Base-by-base conservation (phyloP, 2,888 invertebrate genomes). In the Scaptomyza cyrtandrae region DNA sequence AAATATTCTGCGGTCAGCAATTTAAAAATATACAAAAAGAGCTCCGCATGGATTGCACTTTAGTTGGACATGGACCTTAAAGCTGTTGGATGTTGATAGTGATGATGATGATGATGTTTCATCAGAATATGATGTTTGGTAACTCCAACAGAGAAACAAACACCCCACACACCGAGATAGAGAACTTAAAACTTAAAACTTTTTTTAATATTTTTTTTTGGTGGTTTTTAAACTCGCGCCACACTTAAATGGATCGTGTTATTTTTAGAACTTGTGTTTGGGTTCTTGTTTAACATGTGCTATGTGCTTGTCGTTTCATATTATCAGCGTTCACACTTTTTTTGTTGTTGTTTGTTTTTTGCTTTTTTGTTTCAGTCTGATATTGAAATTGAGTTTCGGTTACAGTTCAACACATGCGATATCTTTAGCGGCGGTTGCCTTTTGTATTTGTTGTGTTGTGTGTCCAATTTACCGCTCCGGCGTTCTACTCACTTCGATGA, bases 401-500 rank as follows among this genome's bases (percentile, higher is more conserved):
- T 72, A 64, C 64, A 62, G 64, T 62, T 72, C 54, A 46, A 56
- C 62, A 53, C 52, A 57, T 61, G 70, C 69, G 70, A 56, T 70
- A 41, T 76, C 61, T 73, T 75, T n/a, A 59, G 57, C 63, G 75
- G 62, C 74, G 66, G 80, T 49, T 65, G 63, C 48, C 49, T 74
- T 72, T 64, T 77, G 37, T 50, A 52, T 41, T 54, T 80, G n/a
- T 5, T 9, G 35, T 33, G 14, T 29, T 35, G 39, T 35, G 14
- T 70, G 68, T 79, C 75, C 88, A 78, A 71, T 88, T 79, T 80
- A 80, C 88, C 91, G 90, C 84, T 85, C 80, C 84, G 83, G 90
- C 89, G 90, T 90, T 91, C 90, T 89, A 89, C 86, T 85, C 90
- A 86, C 90, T 89, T 88, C 89, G 90, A 89, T 89, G 90, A 90